Evolutionary conservation across 2,888 invertebrate species (phyloP).

Genomic region (Eledone cirrhosa): DNA sequence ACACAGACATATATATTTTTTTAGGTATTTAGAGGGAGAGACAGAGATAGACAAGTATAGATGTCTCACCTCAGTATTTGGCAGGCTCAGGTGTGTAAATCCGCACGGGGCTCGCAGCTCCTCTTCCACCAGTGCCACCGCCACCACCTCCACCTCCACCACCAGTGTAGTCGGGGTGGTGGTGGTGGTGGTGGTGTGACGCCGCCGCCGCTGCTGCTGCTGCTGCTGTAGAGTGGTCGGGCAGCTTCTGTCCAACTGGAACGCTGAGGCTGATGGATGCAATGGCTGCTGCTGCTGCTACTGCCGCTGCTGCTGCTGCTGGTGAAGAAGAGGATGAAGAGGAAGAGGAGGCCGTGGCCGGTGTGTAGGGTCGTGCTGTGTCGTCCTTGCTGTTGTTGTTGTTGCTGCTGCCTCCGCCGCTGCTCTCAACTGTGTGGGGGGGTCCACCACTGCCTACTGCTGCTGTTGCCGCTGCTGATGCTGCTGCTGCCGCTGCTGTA

Average conservation of each 20-base stretch:
- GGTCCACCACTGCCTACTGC: slow-evolving; percentile 17
- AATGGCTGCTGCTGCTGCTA: neutral
- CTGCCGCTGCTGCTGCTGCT: neutral
- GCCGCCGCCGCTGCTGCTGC: no score
- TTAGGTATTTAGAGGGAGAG: no score
- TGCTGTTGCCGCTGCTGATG: no score
- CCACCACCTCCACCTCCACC: neutral
- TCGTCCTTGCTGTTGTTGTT: slow-evolving; percentile 7
- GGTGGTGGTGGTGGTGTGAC: neutral
- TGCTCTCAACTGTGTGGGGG: no score
- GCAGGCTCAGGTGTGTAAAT: neutral
- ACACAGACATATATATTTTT: no score
- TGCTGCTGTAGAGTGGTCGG: no score
- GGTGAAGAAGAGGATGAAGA: neutral
- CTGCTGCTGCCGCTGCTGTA: no score
- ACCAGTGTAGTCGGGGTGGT: neutral
- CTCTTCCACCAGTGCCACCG: neutral
- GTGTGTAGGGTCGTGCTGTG: neutral
- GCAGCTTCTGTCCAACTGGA: neutral
- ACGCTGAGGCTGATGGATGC: neutral
- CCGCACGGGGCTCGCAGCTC: neutral
- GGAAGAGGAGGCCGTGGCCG: neutral
- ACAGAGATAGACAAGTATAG: no score
- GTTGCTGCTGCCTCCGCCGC: no score
- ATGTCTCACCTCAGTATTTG: slow-evolving; percentile 1